Evolutionary conservation across 2,888 invertebrate species (phyloP), one percentile per base, ranked within the genome.

Genomic region (Acanthococcus lagerstroemiae): DNA sequence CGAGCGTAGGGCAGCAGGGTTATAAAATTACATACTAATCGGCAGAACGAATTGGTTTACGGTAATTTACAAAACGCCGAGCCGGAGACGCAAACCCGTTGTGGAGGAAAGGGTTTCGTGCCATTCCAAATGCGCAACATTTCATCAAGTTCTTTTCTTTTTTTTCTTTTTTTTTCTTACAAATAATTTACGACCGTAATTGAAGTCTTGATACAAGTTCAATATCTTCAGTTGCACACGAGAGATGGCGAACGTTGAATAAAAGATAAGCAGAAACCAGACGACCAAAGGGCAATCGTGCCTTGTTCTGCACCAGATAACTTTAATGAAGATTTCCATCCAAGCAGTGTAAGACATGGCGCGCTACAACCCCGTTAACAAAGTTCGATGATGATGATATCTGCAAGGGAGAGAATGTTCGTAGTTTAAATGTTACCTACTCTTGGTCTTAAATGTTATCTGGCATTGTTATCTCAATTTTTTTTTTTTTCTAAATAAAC

Each of bases 221-320:
- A 63, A 63, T 63, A 63, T 63, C 52, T 63, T 63, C 54, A 44
- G 63, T 63, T 63, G 63, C 63, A 63, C 63, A 63, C 63, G 54
- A 54, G 54, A 63, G 63, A 63, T 63, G 63, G 63, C 63, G 52
- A 63, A 63, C 44, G 63, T 37, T 52, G 63, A 63, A 63, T 52
- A 52, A 63, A 52, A 63, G 63, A 52, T 52, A 63, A 63, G 37
- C 46, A 2, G 54, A 50, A 63, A 30, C 52, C 63, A 63, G 63
- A 63, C 52, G 63, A 63, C 63, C 63, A 63, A 63, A 63, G 63
- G 63, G 63, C 63, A 63, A 63, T 63, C 63, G 63, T 63, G 63
- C 63, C 63, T 63, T 63, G 63, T 63, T 63, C 63, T 63, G 63
- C 63, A 63, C 63, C 63, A 63, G 63, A 63, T 63, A 63, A 63